phyloP scores from a whole-genome alignment of 2,888 invertebrate genomes.

The Chrysolina americana region DNA sequence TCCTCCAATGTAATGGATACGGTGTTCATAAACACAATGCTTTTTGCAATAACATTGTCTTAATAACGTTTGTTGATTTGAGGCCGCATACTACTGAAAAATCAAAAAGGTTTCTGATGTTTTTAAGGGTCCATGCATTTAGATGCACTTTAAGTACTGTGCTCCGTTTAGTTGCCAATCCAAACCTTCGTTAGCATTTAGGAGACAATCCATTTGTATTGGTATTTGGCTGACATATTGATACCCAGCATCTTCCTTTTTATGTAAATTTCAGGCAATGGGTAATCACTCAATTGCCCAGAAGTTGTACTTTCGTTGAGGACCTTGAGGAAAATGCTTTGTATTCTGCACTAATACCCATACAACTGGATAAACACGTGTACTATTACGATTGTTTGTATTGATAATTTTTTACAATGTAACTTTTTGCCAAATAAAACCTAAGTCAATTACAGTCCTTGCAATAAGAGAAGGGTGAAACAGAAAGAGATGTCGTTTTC shows the following conservation, averaged over 20 bases:
- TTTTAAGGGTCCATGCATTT: constrained; percentile 58
- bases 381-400: constrained; percentile 54
- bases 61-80: constrained; percentile 32
- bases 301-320: neutral
- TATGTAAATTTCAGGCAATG: neutral
- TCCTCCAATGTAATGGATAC: neutral
- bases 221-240: neutral
- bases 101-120: constrained; percentile 51
- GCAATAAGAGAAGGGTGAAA: neutral
- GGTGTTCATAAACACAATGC: constrained; percentile 26
- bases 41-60: constrained; percentile 27
- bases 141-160: constrained; percentile 40
- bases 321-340: neutral
- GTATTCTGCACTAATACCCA: neutral
- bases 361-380: constrained; percentile 25
- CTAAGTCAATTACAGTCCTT: constrained; percentile 59
- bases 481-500: neutral
- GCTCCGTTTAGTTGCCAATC: constrained; percentile 44
- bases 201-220: constrained; percentile 8
- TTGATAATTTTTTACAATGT: constrained; percentile 57
- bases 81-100: constrained; percentile 43
- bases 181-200: constrained; percentile 42
- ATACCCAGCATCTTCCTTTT: neutral
- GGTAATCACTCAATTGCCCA: neutral
- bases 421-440: constrained; percentile 64